Evolutionary conservation across 2,888 invertebrate species (phyloP).

Genomic region (Emesis russula): DNA sequence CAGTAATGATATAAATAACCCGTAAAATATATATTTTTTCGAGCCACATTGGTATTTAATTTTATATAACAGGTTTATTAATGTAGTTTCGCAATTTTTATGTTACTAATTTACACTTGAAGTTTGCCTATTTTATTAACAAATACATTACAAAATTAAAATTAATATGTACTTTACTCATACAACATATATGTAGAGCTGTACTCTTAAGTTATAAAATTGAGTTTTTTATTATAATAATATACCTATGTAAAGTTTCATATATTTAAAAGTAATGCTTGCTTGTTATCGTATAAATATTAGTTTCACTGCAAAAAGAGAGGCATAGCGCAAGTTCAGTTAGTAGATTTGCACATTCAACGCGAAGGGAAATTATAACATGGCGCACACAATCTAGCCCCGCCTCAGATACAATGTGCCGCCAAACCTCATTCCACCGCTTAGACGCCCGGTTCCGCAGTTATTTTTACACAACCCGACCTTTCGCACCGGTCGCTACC

Average conservation of each 20-base stretch:
- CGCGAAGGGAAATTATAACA: constrained; percentile 95
- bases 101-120: not conserved
- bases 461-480: constrained; percentile 96
- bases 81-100: not conserved
- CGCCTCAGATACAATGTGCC: constrained; percentile 95
- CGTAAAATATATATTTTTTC: not conserved
- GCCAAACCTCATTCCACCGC: constrained; percentile 96
- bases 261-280: not conserved
- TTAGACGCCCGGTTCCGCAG: constrained; percentile 96
- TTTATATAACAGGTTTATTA: not conserved
- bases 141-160: not conserved
- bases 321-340: constrained; percentile 93
- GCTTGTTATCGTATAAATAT: not conserved
- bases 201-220: not conserved
- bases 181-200: not conserved
- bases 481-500: constrained; percentile 96
- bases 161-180: not conserved
- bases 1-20: not conserved
- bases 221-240: not conserved
- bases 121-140: not conserved
- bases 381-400: constrained; percentile 95
- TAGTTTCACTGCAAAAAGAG: constrained; percentile 29
- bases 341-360: constrained; percentile 95
- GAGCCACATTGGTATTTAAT: not conserved
- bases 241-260: not conserved